A percentile compares a stretch with the other conserved stretches of the same genome.
Evolutionary conservation across 2,888 invertebrate species (phyloP).

Genomic region (Cerastis rubricosa): DNA sequence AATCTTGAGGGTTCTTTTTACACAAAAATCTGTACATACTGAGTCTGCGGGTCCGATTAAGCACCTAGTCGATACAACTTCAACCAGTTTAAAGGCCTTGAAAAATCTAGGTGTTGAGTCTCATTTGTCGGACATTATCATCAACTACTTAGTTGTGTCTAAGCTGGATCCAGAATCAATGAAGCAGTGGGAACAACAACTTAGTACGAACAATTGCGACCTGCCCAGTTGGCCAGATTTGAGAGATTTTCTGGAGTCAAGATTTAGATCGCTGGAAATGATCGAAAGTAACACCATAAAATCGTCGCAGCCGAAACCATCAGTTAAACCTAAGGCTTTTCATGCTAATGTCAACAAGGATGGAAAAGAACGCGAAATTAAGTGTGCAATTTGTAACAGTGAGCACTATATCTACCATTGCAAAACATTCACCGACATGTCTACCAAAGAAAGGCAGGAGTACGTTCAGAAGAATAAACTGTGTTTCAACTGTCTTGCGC

Average conservation of each 20-base stretch:
- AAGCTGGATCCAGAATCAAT: neutral
- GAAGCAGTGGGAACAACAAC: neutral
- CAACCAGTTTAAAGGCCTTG: conserved; percentile 28
- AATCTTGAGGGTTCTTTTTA: no score
- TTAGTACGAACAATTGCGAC: neutral
- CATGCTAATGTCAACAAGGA: neutral
- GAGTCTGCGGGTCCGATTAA: conserved; percentile 32
- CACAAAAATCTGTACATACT: neutral
- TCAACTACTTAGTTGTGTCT: conserved; percentile 5
- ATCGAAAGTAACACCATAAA: conserved; percentile 24
- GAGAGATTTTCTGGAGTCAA: conserved; percentile 19
- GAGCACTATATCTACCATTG: conserved; percentile 35
- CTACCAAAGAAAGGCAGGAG: conserved; percentile 35
- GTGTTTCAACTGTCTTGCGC: conserved; percentile 42
- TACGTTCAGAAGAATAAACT: conserved; percentile 33
- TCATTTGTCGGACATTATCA: conserved; percentile 23
- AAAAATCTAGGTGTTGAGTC: conserved; percentile 30
- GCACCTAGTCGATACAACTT: conserved; percentile 33
- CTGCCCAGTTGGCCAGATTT: neutral
- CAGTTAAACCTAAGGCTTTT: neutral
- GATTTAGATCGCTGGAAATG: conserved; percentile 43
- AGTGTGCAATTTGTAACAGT: conserved; percentile 28
- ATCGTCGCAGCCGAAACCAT: conserved; percentile 15
- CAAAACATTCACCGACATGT: conserved; percentile 20
- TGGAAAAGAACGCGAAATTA: neutral